Evolutionary conservation across 2,888 invertebrate genomes (phyloP), one percentile per base, ranked within the genome.

Genomic region (Orchesellides sinensis): DNA sequence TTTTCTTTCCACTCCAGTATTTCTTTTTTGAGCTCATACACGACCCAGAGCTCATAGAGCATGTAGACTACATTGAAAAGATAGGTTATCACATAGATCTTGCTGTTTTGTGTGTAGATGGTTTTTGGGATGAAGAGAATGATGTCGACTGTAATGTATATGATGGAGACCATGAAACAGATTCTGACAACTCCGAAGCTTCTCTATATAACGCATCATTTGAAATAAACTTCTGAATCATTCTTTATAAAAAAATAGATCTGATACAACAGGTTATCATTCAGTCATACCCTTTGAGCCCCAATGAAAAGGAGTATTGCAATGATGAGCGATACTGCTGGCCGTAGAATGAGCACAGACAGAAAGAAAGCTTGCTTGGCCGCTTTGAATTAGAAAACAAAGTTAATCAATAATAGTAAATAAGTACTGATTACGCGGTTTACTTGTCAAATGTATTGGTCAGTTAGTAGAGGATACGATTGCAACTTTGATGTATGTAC

Each of bases 1-100:
- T 80, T 70, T 27, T 73, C 40, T 59, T 29, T 59, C 35, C 35
- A 73, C 49, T 80, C 80, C 14, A 21, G 19, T 35, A 86, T 40
- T 40, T 83, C 83, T 35, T 82, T 83, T 19, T 84, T 79, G 35
- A 86, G 72, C 14, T 77, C 49, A 14, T 66, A 83, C n/a, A 77
- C 82, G 25, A 86, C 81, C 75, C 83, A 83, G 52, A 85, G 74
- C 47, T 84, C 84, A 66, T 85, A 86, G 4, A 82, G 10, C 75
- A 84, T 83, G 78, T 86, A 86, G 29, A 83, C 63, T n/a, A 83
- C 84, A 52, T 85, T 84, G 59, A 84, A 54, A 65, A 86, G 49
- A 56, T 82, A 83, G 14, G 85, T 75, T 35, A 86, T 70, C 47
- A 83, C 84, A 72, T 79, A 84, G 35, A 83, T 45, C 49, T 83